Base-by-base conservation (phyloP, 1,140 invertebrate species). In the Teleopsis dalmanni region DNA sequence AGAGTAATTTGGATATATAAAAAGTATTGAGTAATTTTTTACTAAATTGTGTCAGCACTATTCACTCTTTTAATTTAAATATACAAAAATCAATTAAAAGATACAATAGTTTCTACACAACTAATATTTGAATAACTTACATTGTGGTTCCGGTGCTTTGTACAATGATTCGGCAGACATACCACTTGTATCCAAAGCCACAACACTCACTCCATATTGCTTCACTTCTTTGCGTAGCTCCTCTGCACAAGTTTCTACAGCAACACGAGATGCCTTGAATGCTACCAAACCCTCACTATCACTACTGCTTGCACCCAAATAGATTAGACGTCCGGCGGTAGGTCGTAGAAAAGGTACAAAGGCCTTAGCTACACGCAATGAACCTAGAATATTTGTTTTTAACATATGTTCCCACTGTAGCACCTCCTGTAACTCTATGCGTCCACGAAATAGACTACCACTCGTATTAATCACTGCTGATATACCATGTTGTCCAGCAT, bases 381-480 rank as follows among this genome's bases (percentile, higher is more conserved):
- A 81, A 2, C 85, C 86, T 7, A 88, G 72, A 29, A 88, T 80
- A 59, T 88, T 89, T 34, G 82, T 81, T 49, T 82, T 79, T 3
- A 88, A 70, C 72, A 87, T 84, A 11, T 80, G 76, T 60, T 88
- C 86, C 85, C 85, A 88, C 57, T 84, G 82, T 1, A 78, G 71
- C 2, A 83, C 79, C 47, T 86, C 81, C 57, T 88, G 86, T 44
- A 75, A 76, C 47, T 84, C 82, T 25, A 85, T 76, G 21, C 78
- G 71, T n/a, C 83, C 78, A 47, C 81, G 73, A 65, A 83, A 76
- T 42, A 81, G 79, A 51, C 81, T 76, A 11, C 86, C 86, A 10
- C 82, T 84, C 2, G 86, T 88, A 63, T 88, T 87, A 35, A 90
- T 81, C 4, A 90, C 84, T 26, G 85, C 85, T 81, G 84, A 86